Evolutionary conservation across 1,140 invertebrate genomes (phyloP).

Genomic region (Hylyphantes graminicola): DNA sequence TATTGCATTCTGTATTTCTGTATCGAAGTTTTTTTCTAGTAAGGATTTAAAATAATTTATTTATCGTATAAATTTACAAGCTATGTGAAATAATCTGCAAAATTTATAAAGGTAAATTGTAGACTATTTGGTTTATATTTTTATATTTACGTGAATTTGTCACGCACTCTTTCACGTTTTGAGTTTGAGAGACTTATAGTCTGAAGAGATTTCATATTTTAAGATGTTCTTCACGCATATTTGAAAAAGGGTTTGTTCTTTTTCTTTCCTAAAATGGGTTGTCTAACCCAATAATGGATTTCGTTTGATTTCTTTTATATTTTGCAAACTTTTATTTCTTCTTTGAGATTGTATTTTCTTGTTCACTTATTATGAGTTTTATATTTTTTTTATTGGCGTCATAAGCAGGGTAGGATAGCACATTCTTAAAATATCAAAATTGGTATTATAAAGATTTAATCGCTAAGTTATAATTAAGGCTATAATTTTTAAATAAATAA

Average conservation of each 20-base stretch:
- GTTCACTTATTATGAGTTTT: slow-evolving; percentile 30
- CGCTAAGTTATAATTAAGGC: no score
- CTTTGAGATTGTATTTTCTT: slow-evolving; percentile 19
- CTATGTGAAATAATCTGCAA: background rate
- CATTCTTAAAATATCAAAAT: no score
- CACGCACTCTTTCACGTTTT: slow-evolving; percentile 23
- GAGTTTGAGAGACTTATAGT: slow-evolving; percentile 1
- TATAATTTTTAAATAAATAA: no score
- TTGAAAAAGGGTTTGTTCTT: slow-evolving; percentile 15
- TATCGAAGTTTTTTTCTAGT: no score
- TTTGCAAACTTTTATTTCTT: slow-evolving; percentile 14
- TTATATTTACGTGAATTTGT: slow-evolving; percentile 11
- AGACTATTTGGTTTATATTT: background rate
- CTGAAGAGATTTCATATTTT: slow-evolving; percentile 53
- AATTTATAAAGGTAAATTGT: background rate
- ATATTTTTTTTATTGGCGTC: no score
- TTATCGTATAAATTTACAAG: no score
- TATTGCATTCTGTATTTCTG: no score
- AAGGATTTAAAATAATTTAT: no score
- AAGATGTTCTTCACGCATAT: slow-evolving; percentile 42
- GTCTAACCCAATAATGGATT: slow-evolving; percentile 58
- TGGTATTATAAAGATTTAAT: no score
- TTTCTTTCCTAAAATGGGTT: slow-evolving; percentile 30
- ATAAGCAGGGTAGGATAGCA: no score
- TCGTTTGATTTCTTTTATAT: slow-evolving; percentile 55